A percentile compares a stretch with the other conserved stretches of the same genome.
These are phyloP conservation scores for Zaprionus lineosus DNA, from an alignment of 2,888 invertebrate species.

Conservation along the genomic window DNA sequence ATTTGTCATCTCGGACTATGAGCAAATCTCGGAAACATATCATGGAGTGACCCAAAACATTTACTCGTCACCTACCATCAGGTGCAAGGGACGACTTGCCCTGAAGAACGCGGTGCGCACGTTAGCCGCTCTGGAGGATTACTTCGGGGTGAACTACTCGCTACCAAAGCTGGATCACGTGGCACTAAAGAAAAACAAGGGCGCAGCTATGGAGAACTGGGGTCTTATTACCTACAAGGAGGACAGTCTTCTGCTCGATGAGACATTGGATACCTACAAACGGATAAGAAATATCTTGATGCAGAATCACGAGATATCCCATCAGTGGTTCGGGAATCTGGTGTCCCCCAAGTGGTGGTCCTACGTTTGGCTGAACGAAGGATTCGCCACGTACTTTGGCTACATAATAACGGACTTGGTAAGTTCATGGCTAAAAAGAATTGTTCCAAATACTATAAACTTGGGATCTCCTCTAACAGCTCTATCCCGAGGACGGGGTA, in stretches of 20 bases:
- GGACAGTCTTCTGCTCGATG: constrained; percentile 58
- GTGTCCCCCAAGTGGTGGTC: constrained; percentile 89
- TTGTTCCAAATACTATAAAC: no score
- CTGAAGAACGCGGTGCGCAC: constrained; percentile 73
- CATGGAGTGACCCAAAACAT: constrained; percentile 81
- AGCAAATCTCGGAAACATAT: constrained; percentile 77
- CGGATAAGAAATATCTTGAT: constrained; percentile 82
- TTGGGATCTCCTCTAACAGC: constrained; percentile 84
- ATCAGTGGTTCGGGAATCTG: constrained; percentile 92
- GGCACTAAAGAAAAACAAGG: constrained; percentile 91
- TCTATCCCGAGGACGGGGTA: constrained; percentile 87
- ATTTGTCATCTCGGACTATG: constrained; percentile 88
- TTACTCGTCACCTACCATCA: constrained; percentile 66
- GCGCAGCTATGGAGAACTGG: constrained; percentile 97
- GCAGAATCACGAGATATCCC: constrained; percentile 86
- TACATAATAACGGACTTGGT: constrained; percentile 79
- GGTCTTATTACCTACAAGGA: constrained; percentile 90
- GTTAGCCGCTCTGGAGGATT: constrained; percentile 84
- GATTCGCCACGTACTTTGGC: constrained; percentile 85
- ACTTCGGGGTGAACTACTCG: constrained; percentile 89
- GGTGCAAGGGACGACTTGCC: constrained; percentile 63
- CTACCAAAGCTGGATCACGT: constrained; percentile 93
- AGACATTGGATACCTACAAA: constrained; percentile 83
- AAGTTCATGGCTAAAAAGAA: no score
- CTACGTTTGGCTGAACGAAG: constrained; percentile 89